phyloP scores from a whole-genome alignment of 2,113 vertebrate species.

The Ginglymostoma cirratum region DNA sequence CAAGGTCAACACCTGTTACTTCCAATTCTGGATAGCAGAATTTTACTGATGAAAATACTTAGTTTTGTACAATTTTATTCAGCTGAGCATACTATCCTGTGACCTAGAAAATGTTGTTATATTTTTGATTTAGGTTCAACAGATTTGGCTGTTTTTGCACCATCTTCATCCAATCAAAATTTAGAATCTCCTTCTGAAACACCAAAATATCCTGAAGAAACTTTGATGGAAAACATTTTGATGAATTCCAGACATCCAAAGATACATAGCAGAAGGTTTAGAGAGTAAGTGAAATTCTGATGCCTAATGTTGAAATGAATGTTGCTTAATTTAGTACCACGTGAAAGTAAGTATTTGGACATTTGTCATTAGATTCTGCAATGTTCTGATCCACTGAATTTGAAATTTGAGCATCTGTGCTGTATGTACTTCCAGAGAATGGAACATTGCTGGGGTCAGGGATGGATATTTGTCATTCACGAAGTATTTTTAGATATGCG shows the following conservation, averaged over 20 bases:
- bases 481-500: neutral
- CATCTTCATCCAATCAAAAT: neutral
- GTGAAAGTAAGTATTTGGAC: neutral
- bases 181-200: conserved; percentile 6
- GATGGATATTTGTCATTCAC: neutral
- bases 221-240: conserved; percentile 38
- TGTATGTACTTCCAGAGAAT: neutral
- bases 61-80: neutral
- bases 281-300: conserved; percentile 71
- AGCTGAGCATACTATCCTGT: neutral
- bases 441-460: neutral
- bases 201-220: conserved; percentile 41
- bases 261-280: conserved; percentile 91
- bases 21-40: neutral
- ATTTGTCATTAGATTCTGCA: neutral
- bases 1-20: neutral
- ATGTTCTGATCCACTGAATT: neutral
- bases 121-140: conserved; percentile 20
- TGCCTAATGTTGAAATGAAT: neutral
- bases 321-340: neutral
- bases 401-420: neutral
- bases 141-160: conserved; percentile 16
- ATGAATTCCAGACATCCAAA: conserved; percentile 54
- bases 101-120: neutral
- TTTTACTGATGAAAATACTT: neutral